A percentile compares a stretch with the other conserved stretches of the same genome.
These are phyloP conservation scores for Pteria penguin DNA, from an alignment of 2,888 invertebrate genomes.

Conservation along the genomic window DNA sequence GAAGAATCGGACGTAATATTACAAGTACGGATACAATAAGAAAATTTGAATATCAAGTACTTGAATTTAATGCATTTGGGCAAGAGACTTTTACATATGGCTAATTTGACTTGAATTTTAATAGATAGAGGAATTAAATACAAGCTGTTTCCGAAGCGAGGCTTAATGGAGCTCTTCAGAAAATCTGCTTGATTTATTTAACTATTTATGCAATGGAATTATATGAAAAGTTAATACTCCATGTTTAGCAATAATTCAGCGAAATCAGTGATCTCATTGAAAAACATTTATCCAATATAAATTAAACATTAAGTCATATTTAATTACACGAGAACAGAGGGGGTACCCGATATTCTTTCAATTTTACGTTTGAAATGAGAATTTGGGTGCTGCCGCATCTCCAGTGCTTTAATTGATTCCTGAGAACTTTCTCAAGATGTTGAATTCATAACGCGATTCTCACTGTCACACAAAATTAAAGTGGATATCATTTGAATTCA, in stretches of 20 bases:
- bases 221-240: neutral
- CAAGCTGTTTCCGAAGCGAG: constrained; percentile 27
- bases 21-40: neutral
- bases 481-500: neutral
- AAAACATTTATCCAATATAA: constrained; percentile 21
- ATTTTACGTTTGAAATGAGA: no score
- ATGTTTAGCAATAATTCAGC: constrained; percentile 1
- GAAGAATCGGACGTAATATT: neutral
- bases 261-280: constrained; percentile 16
- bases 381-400: no score
- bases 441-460: neutral
- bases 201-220: constrained; percentile 28
- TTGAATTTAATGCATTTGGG: neutral
- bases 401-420: neutral
- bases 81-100: neutral
- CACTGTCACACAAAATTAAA: neutral
- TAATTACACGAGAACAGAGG: constrained; percentile 21
- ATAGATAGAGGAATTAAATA: constrained; percentile 29
- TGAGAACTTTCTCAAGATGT: neutral
- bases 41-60: constrained; percentile 4
- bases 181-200: constrained; percentile 28
- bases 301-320: constrained; percentile 26
- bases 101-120: constrained; percentile 24
- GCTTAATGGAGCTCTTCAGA: constrained; percentile 8
- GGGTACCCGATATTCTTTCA: no score